phyloP scores from a whole-genome alignment of 2,797 vertebrate genomes.

The Megaceryle alcyon region DNA sequence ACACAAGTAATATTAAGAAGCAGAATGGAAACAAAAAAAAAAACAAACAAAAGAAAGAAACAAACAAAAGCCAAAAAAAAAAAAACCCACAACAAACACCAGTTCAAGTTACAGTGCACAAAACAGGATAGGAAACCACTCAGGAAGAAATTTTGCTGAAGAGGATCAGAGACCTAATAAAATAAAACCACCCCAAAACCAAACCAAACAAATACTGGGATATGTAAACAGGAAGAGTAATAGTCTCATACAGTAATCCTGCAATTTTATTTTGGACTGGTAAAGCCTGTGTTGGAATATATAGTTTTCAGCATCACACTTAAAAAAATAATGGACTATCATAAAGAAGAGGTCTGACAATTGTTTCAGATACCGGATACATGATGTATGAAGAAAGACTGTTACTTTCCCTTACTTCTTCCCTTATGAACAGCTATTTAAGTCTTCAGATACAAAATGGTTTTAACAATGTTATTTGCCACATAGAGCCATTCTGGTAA shows the following conservation, averaged over 20 bases:
- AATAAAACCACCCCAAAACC: neutral
- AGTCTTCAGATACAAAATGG: neutral
- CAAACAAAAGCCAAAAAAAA: no score
- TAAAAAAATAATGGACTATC: neutral
- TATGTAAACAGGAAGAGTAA: neutral
- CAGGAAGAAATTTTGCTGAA: neutral
- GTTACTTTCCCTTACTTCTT: neutral
- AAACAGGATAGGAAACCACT: neutral
- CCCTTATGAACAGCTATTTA: neutral
- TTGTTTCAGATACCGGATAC: neutral
- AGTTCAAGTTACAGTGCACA: neutral
- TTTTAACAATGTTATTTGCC: neutral
- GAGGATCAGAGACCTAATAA: neutral
- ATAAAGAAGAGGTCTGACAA: neutral
- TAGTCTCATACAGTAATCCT: neutral
- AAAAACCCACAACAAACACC: no score
- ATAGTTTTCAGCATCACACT: neutral
- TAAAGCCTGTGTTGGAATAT: neutral
- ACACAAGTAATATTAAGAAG: neutral
- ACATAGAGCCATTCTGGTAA: neutral
- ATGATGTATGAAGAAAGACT: neutral
- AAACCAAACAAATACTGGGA: neutral
- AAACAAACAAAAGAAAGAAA: neutral
- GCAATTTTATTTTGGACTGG: neutral
- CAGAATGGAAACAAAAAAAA: rapidly evolving